These are phyloP conservation scores for Eurypyga helias DNA, from an alignment of 2,113 vertebrate species.

Conservation along the genomic window DNA sequence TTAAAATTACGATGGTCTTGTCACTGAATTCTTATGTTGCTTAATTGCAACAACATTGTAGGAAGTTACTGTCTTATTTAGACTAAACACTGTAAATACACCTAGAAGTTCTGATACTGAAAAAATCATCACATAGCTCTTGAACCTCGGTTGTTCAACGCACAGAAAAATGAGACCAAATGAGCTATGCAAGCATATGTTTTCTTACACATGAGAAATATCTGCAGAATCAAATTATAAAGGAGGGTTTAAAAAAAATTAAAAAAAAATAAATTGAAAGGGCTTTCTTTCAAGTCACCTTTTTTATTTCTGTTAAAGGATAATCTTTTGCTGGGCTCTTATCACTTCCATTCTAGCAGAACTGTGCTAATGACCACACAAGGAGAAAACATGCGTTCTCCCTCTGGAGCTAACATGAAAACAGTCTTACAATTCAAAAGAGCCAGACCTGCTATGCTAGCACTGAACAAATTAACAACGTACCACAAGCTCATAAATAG, in stretches of 20 bases:
- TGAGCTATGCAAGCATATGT: neutral
- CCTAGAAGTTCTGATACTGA: neutral
- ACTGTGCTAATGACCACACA: slow-evolving; percentile 68
- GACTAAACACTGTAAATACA: neutral
- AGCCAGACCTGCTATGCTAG: slow-evolving; percentile 31
- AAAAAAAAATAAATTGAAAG: neutral
- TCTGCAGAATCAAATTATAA: neutral
- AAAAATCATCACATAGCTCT: neutral
- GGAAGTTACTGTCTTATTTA: neutral
- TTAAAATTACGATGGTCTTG: neutral
- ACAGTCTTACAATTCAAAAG: slow-evolving; percentile 40
- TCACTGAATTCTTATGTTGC: neutral
- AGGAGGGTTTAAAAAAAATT: neutral
- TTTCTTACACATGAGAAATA: neutral
- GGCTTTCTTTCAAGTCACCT: neutral
- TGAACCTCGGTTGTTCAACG: neutral
- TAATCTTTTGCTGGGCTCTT: neutral
- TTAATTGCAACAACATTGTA: rapidly evolving
- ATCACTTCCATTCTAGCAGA: slow-evolving; percentile 12
- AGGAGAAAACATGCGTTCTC: slow-evolving; percentile 52
- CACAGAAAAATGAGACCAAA: neutral
- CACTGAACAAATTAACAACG: slow-evolving; percentile 46
- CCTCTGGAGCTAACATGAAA: slow-evolving; percentile 40
- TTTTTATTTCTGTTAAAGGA: neutral
- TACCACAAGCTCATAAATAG: slow-evolving; percentile 53